These are phyloP conservation scores for Wasmannia auropunctata DNA, from an alignment of 1,140 invertebrate genomes.

Conservation along the genomic window DNA sequence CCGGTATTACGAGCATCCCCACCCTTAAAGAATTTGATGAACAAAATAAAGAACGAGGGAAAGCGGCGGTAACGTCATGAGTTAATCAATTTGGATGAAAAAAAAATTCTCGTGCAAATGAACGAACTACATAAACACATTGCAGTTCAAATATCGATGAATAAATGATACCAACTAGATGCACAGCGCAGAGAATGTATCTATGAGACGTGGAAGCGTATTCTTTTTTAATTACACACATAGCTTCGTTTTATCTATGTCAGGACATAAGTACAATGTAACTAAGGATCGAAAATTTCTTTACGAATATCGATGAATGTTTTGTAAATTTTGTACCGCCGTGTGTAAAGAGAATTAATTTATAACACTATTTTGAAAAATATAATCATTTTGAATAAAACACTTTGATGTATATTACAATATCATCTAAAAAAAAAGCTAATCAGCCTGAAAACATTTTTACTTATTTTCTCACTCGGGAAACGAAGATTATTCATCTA, in stretches of 20 bases:
- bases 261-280: slow-evolving; percentile 11
- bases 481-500: slow-evolving; percentile 17
- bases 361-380: not conserved
- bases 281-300: not conserved
- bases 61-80: not conserved
- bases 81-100: not conserved
- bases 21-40: not conserved
- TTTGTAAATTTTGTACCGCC: not conserved
- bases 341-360: not conserved
- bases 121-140: not conserved
- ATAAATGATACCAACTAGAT: slow-evolving; percentile 21
- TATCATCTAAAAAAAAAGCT: not conserved
- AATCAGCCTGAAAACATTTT: slow-evolving; percentile 2
- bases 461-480: not conserved
- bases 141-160: slow-evolving; percentile 7
- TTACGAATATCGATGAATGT: not conserved
- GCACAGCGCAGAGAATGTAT: not conserved
- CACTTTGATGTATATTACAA: not conserved
- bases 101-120: not conserved
- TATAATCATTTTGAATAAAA: not conserved
- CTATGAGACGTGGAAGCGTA: slow-evolving; percentile 14
- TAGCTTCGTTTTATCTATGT: slow-evolving; percentile 4
- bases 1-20: not conserved
- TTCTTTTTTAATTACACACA: slow-evolving; percentile 23
- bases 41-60: not conserved